Conservation (phyloP, 2,113 vertebrate genomes). For the Sinocyclocheilus rhinocerous region DNA sequence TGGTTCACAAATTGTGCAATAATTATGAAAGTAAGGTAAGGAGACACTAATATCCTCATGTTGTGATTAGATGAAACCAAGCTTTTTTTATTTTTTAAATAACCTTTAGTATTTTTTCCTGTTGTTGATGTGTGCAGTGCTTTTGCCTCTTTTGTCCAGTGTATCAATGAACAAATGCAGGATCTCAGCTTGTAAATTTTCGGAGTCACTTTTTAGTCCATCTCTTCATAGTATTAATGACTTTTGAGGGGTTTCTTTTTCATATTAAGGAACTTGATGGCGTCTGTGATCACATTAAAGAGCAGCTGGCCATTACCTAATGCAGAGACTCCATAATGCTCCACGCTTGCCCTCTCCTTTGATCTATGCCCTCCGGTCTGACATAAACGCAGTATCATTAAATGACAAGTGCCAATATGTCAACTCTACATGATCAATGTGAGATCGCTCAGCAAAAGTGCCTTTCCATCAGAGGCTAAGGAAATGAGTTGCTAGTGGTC, state of each 20-base stretch:
- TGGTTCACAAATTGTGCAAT: neutral
- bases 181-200: neutral
- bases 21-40: neutral
- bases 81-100: too few species aligned
- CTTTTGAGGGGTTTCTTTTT: neutral
- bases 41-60: neutral
- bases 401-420: slow-evolving; percentile 77
- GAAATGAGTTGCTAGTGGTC: slow-evolving; percentile 63
- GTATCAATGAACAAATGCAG: neutral
- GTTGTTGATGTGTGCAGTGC: neutral
- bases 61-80: neutral
- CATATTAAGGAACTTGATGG: neutral
- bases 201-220: neutral
- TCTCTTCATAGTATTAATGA: neutral
- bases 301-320: slow-evolving; percentile 44
- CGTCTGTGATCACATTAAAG: slow-evolving; percentile 36
- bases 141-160: neutral
- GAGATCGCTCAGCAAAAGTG: slow-evolving; percentile 65
- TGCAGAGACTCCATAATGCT: slow-evolving; percentile 13
- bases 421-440: slow-evolving; percentile 68
- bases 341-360: slow-evolving; percentile 26
- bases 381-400: slow-evolving; percentile 74
- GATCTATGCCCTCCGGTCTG: slow-evolving; percentile 56
- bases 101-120: too few species aligned
- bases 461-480: slow-evolving; percentile 71